phyloP scores from a whole-genome alignment of 2,797 vertebrate genomes.

The Margarornis squamiger region DNA sequence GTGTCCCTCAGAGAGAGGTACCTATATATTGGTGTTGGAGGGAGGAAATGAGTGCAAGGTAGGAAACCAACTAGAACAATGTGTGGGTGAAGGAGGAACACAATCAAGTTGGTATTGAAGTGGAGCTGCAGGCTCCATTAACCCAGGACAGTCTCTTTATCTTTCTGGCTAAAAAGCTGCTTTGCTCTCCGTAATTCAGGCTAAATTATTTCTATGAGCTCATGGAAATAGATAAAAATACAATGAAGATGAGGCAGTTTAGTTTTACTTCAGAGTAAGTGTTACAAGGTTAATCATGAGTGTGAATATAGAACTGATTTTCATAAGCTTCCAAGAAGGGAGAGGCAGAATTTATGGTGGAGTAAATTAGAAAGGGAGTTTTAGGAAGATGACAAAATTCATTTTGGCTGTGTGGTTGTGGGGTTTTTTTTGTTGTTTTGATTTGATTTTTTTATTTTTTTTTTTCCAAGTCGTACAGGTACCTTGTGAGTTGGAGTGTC shows the following conservation, averaged over 20 bases:
- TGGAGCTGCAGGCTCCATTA: not conserved
- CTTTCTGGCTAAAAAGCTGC: not conserved
- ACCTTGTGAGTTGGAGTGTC: not conserved
- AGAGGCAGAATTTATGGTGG: not conserved
- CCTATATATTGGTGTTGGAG: not conserved
- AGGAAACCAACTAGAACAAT: not conserved
- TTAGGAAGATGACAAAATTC: not conserved
- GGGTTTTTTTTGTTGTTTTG: not conserved
- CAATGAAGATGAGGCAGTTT: not conserved
- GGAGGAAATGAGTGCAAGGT: not conserved
- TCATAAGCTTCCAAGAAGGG: not conserved
- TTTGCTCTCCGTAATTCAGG: not conserved
- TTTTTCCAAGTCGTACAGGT: rapidly evolving
- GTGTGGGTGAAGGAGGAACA: rapidly evolving
- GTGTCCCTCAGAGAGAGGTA: not conserved
- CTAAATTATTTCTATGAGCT: not conserved
- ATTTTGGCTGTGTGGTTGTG: not conserved
- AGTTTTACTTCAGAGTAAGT: not conserved
- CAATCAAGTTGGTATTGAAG: not conserved
- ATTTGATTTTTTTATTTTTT: not conserved
- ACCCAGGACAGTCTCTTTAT: not conserved
- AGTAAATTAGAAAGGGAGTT: not conserved
- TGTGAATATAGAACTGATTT: not conserved
- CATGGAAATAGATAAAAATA: not conserved
- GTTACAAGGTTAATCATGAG: not conserved